Base-by-base conservation (phyloP, 2,113 vertebrate genomes). In the Hymenochirus boettgeri region DNA sequence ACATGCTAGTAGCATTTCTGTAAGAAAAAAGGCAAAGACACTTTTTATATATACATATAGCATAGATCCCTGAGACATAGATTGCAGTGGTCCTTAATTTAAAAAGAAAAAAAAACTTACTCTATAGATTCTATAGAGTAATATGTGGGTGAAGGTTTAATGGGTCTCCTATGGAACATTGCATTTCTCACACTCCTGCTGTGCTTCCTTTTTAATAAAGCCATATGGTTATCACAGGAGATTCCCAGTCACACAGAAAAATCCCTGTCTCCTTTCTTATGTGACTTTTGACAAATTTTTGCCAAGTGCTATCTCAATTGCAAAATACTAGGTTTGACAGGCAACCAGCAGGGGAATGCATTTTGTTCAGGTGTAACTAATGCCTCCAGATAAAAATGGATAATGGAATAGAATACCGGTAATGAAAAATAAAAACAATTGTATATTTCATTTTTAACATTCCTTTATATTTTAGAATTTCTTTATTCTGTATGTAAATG, bases 161-260 rank as follows among this genome's bases (percentile, higher is more conserved):
- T 35, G 53, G 18, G 26, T 57, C 42, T 65, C 53, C 24, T 39
- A 57, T 27, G 45, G n/a, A 31, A 37, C 27, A 18, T 11, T 10
- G 3, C 25, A 51, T 27, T 66, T 66, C 92, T 89, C 86, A 86
- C 87, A 88, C 92, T 88, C 92, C 93, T 76, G 85, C 81, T 80
- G 90, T 88, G 89, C 89, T 83, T 81, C 85, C 88, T 88, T 89
- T 89, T 23, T 91, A 89, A 89, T 89, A 87, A 90, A 82, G 88
- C 92, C 94, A 96, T 95, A 94, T 93, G 94, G 93, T 90, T 95
- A 94, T 92, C 91, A 95, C 90, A 91, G 88, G 88, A 88, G 90
- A 86, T 78, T 74, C 76, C 61, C 70, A 89, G 87, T 92, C 95
- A 97, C 95, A 97, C 96, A 93, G 93, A 67, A 45, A 27, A 13